Base-by-base conservation (phyloP, 2,888 invertebrate genomes). In the Erynnis tages region DNA sequence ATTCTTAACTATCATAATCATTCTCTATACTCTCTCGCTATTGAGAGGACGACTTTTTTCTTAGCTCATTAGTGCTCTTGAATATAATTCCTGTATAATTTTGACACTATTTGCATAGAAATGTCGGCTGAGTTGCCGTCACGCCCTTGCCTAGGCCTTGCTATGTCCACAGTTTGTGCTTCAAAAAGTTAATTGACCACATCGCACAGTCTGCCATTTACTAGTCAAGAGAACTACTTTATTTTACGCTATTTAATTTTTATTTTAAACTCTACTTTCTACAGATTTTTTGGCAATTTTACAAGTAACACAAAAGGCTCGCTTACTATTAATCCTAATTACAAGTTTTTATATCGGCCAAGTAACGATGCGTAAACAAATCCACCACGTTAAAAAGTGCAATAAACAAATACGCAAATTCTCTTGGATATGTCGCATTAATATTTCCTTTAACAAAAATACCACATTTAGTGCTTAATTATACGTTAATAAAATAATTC, bases 111-210 rank as follows among this genome's bases (percentile, higher is more conserved):
- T 25, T 40, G 4, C 10, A 16, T 5, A n/a, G 5, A n/a, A 30
- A 5, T n/a, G n/a, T n/a, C n/a, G n/a, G n/a, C n/a, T n/a, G n/a
- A 7, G 14, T 2, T 19, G 4, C 16, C 35, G 46, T 6, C 25
- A n/a, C 45, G 34, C 30, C 45, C 6, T 14, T 14, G 23, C 19
- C 32, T 32, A 32, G n/a, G 44, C 32, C 14, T 44, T 11, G 44
- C 35, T 11, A 10, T 14, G 4, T 27, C 11, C 34, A 32, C 11
- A 32, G 54, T 71, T 71, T 71, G 71, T 72, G 71, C 71, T 69
- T 65, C 63, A 66, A 56, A 58, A 63, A 65, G 60, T 68, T 81
- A 82, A 82, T 81, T 81, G 80, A 79, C 80, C 73, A 70, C 67
- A 65, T 62, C 66, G 58, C 61, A 68, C 69, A 68, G 64, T 69